These are phyloP conservation scores for Archilochus colubris DNA, from an alignment of 2,113 vertebrate genomes.

Conservation along the genomic window DNA sequence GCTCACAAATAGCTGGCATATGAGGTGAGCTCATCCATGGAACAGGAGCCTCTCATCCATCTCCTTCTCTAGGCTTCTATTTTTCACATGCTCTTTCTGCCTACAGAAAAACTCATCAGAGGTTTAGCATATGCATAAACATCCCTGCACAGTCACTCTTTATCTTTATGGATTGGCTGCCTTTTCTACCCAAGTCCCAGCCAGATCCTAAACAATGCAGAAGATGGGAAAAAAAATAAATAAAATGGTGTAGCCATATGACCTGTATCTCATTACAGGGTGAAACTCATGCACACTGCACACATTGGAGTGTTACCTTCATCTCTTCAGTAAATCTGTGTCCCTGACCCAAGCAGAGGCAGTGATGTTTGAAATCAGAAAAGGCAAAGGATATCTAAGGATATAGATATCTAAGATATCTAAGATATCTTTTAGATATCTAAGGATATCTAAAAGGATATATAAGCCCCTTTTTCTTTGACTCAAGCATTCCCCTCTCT, in stretches of 20 bases:
- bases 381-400: not conserved
- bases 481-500: not conserved
- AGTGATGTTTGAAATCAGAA: not conserved
- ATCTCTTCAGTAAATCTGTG: not conserved
- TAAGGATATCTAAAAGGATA: no score
- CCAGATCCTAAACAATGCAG: not conserved
- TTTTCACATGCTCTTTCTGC: conserved; percentile 84
- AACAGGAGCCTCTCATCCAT: conserved; percentile 79
- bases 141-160: not conserved
- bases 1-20: conserved; percentile 68
- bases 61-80: conserved; percentile 57
- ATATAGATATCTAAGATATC: no score
- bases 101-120: conserved; percentile 41
- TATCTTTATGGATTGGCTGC: not conserved
- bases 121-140: not conserved
- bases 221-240: not conserved
- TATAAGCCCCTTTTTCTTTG: not conserved
- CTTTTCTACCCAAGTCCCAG: not conserved
- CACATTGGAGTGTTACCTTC: not conserved
- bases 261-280: accelerated
- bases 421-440: no score
- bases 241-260: accelerated
- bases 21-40: conserved; percentile 70
- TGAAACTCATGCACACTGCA: not conserved
- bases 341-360: not conserved